Evolutionary conservation across 2,113 vertebrate genomes (phyloP), one percentile per base, ranked within the genome.

Genomic region (Melanerpes formicivorus): DNA sequence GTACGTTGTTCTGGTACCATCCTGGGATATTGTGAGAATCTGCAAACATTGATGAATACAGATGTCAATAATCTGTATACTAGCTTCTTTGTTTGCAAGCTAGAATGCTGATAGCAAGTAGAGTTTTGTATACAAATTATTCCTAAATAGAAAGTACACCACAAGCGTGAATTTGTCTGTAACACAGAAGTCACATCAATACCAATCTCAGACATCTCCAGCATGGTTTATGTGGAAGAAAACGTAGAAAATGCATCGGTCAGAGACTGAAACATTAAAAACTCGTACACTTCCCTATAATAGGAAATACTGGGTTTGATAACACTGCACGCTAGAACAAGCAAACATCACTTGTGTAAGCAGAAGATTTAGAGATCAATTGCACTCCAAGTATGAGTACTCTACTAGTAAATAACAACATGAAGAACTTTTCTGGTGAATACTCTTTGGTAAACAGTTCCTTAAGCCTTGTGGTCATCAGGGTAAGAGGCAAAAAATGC

Each of bases 1-100:
- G 99, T 98, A 62, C 59, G n/a, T 55, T 4, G 56, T 25, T 93
- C 11, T 67, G 40, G 25, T 27, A 34, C 19, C 62, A 78, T 76
- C 23, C 32, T 74, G 56, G 17, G 18, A 62, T 75, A 21, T 52
- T 10, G 18, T 6, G 4, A 80, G 65, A 91, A 80, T 40, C n/a
- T 90, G 42, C 30, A 67, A 32, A 48, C 80, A 67, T 3, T 58
- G 26, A 42, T 27, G 19, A 66, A 74, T 55, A 48, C 19, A 55
- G 69, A 26, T 5, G 2, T 60, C 27, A 81, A 15, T 50, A 60
- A 91, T 63, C 25, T 29, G 2, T 18, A 88, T 63, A 32, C 12
- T 52, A 62, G 56, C 23, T 56, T 89, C 56, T 69, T 6, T 60
- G 26, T 90, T 92, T 84, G 3, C 8, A n/a, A 8, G 19, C 82